Evolutionary conservation across 37 sponge, comb jelly and placozoan genomes (phyloP).

Genomic region (Beroe ovata): DNA sequence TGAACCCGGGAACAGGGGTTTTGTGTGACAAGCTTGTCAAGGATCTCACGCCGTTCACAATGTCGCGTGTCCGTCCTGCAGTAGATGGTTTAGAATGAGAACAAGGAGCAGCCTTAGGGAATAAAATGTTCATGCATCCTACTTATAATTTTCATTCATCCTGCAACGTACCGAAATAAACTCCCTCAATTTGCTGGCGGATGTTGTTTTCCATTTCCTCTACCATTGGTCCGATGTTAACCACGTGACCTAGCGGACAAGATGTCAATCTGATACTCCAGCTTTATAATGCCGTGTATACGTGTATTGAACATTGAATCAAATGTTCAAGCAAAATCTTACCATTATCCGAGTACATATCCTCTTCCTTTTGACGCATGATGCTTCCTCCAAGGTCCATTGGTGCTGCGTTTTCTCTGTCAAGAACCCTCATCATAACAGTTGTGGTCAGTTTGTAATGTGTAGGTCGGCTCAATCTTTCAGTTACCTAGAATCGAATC

Average conservation of each 20-base stretch:
- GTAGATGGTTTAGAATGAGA: background rate
- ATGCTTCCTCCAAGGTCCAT: conserved; percentile 33
- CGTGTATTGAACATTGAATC: too few relatives aligned
- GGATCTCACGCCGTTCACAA: conserved; percentile 4
- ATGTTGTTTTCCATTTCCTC: conserved; percentile 56
- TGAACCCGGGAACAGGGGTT: background rate
- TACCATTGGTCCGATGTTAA: conserved; percentile 11
- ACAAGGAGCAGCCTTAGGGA: too few relatives aligned
- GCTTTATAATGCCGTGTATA: too few relatives aligned
- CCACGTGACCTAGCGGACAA: conserved; percentile 44
- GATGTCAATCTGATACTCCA: too few relatives aligned
- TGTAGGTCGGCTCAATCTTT: conserved; percentile 14
- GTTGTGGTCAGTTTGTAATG: conserved; percentile 49
- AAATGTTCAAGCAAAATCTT: background rate
- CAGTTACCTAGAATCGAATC: conserved; percentile 4
- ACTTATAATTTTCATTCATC: too few relatives aligned
- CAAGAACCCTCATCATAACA: background rate
- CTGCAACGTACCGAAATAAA: conserved; percentile 15
- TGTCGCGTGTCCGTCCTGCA: conserved; percentile 11
- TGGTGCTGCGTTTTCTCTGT: background rate
- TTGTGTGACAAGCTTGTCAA: conserved; percentile 5
- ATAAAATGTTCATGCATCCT: too few relatives aligned
- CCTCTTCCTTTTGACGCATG: conserved; percentile 35
- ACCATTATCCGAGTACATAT: conserved; percentile 29
- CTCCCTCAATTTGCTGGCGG: conserved; percentile 43